Evolutionary conservation across 2,888 invertebrate genomes (phyloP), one percentile per base, ranked within the genome.

Genomic region (Drosophila atroscutellata): DNA sequence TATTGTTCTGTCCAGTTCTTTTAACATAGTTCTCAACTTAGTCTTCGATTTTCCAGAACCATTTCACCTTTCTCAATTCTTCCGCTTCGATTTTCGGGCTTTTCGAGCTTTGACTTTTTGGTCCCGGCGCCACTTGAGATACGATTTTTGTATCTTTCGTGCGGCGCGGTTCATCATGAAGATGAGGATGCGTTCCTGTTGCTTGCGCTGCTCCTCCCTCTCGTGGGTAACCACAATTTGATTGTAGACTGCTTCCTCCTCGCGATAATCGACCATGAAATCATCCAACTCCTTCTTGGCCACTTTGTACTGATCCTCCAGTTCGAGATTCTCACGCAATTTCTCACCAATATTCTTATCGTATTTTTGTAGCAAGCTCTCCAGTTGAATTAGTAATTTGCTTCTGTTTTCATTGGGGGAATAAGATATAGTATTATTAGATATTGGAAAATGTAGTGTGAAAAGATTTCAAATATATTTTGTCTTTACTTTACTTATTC

Each of bases 81-180:
- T 85, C 30, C 80, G 77, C 42, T 73, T 89, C 8, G 73, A 39
- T 69, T 66, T 90, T 73, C 34, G 69, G 2, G 51, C 77, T 1
- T 65, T 67, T 6, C 77, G 80, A 65, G 77, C 75, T 47, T 85
- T 88, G n/a, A 83, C 82, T 32, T 88, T 89, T 57, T 86, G 79
- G n/a, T 78, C 86, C 11, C 77, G 80, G 1, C 81, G 76, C 81
- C 87, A 92, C 28, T 79, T 80, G 0, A 92, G 87, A 91, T 92
- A 93, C 50, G 80, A 85, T 18, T 80, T 77, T 54, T 93, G 93
- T 24, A 93, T 91, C 28, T 85, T 86, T 20, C 82, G 82, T 3
- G 92, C 93, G 0, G 93, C 92, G 1, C 93, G 90, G 68, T 92
- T 93, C 89, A 92, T 91, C 91, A 93, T 92, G 55, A 93, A 93